Evolutionary conservation across 1,140 invertebrate genomes (phyloP), one percentile per base, ranked within the genome.

Genomic region (Mercenaria mercenaria): DNA sequence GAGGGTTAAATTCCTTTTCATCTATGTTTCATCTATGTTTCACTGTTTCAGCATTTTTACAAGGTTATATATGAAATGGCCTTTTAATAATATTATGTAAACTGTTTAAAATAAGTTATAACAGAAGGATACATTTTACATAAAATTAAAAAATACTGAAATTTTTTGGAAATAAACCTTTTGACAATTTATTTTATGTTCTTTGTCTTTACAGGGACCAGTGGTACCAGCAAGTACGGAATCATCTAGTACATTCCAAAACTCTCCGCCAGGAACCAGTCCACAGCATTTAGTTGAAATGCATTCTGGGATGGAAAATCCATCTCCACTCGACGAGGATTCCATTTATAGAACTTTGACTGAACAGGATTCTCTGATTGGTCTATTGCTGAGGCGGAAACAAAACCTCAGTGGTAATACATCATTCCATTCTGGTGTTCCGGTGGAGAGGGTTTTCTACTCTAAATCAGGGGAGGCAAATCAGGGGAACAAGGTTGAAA

Each of bases 281-380:
- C 29, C 29, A 32, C 59, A 81, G 13, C 34, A 67, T 43, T 34
- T 13, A 2, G 56, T 26, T 74, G 64, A 43, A 18, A 86, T 41
- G 32, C 61, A 91, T 77, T 80, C 56, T 20, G 64, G 41, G 61
- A 41, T 37, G 47, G 87, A 74, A 39, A 34, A 43, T 10, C 32
- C 52, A 61, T 87, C 50, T 41, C 83, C 23, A 50, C 39, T 83
- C 47, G 39, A 84, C 18, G 64, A 91, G 64, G 85, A 91, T 18
- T 59, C 77, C 52, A 79, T 91, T 13, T 89, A 92, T 80, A 80
- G 87, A 26, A 92, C 92, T 26, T 76, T 93, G 37, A 90, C 89
- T n/a, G 91, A 91, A 61, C 91, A 91, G 37, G 93, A 93, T 67
- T 92, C 91, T 32, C 72, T 93, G 29, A 79, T 93, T 43, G 83